Evolutionary conservation across 2,888 invertebrate species (phyloP).

Genomic region (Gandaritis pyraliata): DNA sequence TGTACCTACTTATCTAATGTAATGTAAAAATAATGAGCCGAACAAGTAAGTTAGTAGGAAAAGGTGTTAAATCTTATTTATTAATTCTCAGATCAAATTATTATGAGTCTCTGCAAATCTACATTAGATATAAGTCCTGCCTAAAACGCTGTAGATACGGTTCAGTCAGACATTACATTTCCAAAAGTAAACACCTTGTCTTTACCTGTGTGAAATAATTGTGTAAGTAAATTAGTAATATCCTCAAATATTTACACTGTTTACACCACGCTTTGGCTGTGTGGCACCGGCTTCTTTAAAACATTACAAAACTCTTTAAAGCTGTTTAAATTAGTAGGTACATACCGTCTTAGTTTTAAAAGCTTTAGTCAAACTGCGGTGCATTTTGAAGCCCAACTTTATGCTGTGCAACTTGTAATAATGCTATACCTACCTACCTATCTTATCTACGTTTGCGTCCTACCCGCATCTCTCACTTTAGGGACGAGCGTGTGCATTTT

Average conservation of each 20-base stretch:
- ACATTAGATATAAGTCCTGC: no score
- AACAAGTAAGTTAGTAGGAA: no score
- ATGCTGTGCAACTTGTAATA: conserved; percentile 28
- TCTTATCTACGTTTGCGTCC: conserved; percentile 34
- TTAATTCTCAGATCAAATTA: no score
- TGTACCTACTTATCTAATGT: no score
- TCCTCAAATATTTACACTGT: conserved; percentile 24
- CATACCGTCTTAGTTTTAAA: not conserved
- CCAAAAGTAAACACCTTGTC: conserved; percentile 20
- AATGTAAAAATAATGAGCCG: no score
- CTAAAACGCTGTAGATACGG: not conserved
- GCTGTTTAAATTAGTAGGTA: conserved; percentile 4
- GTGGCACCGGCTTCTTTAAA: conserved; percentile 7
- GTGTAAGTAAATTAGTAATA: conserved; percentile 22
- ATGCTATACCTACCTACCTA: not conserved
- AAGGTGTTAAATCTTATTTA: no score
- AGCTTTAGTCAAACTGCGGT: conserved; percentile 26
- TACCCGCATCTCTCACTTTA: conserved; percentile 18
- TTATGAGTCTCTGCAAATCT: no score
- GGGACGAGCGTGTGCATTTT: conserved; percentile 4
- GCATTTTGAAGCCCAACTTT: conserved; percentile 6
- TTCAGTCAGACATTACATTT: not conserved
- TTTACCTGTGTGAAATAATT: conserved; percentile 15
- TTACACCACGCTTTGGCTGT: conserved; percentile 10
- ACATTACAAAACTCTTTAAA: conserved; percentile 15